Evolutionary conservation across 2,797 vertebrate species (phyloP).

Genomic region (Notolepis coatsorum): DNA sequence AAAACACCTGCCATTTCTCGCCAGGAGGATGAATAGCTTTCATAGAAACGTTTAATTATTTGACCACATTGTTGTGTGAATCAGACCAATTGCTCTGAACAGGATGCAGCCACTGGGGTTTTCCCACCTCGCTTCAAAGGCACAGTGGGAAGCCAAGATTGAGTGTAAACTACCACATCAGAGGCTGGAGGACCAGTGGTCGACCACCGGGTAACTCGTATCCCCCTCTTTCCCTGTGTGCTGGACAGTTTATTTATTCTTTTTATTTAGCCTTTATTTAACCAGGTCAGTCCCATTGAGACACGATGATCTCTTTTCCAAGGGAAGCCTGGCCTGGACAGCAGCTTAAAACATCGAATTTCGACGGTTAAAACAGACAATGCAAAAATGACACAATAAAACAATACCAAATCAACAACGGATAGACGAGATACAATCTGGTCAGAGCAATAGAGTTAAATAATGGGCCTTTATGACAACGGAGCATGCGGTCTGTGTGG

Average conservation of each 20-base stretch:
- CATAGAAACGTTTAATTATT: conserved; percentile 31
- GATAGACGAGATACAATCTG: no score
- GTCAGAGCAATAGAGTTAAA: no score
- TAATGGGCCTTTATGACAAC: no score
- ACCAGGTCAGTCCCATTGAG: no score
- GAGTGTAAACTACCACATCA: conserved; percentile 40
- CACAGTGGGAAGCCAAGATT: conserved; percentile 4
- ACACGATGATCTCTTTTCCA: no score
- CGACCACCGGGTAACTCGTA: conserved; percentile 23
- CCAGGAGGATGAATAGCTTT: conserved; percentile 39
- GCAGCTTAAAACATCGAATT: no score
- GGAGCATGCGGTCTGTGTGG: conserved; percentile 19
- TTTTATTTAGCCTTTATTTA: no score
- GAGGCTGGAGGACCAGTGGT: conserved; percentile 39
- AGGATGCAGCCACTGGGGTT: conserved; percentile 24
- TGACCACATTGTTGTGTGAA: conserved; percentile 36
- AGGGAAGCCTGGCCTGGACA: no score
- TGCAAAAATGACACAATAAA: no score
- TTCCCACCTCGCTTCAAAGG: conserved; percentile 32
- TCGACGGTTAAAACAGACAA: no score
- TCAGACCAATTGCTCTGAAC: conserved; percentile 36
- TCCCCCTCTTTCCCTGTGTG: neutral
- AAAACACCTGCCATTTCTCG: conserved; percentile 12
- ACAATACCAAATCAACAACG: no score
- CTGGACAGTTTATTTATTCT: no score